Base-by-base conservation (phyloP, 2,113 vertebrate genomes). In the Circaetus gallicus region DNA sequence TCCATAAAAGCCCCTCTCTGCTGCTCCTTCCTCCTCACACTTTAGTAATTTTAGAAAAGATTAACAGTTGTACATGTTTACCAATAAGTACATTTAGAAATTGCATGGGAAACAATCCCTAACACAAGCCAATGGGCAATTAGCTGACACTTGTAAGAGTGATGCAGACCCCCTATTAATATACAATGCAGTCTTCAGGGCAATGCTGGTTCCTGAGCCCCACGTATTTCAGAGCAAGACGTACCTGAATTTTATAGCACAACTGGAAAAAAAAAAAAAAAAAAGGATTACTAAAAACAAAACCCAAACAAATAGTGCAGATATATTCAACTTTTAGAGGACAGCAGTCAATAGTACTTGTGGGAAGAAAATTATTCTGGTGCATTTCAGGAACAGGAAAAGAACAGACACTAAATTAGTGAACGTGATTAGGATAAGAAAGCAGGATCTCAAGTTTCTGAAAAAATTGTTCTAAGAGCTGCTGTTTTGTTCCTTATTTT, bases 321-420 rank as follows among this genome's bases (percentile, higher is more conserved):
- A 7, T 28, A 9, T 0, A 0, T 47, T 62, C 34, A 58, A 9
- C 7, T 45, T 42, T 24, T 36, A 47, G 10, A 55, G 47, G 22
- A 45, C 12, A 91, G 34, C 31, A 71, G 47, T 70, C 47, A 40
- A 31, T 25, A 74, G 55, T 43, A 12, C 4, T 42, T 71, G 52
- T 71, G 32, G 32, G 63, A 91, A 82, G 65, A 66, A 71, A 92
- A 76, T n/a, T 0, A 80, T 86, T 40, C 45, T 66, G 19, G 8
- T 40, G n/a, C 40, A 66, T 62, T 88, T 47, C 53, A 86, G 43
- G 38, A 92, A 28, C 16, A 50, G 32, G 26, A 58, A 49, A 63
- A 76, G 25, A 22, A 42, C 6, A 59, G 40, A 28, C 25, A 34
- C 14, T 61, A 49, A 74, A 74, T 3, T 43, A 36, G 8, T 47